Conservation (phyloP, 2,113 vertebrate species). For the Microcebus griseorufus region DNA sequence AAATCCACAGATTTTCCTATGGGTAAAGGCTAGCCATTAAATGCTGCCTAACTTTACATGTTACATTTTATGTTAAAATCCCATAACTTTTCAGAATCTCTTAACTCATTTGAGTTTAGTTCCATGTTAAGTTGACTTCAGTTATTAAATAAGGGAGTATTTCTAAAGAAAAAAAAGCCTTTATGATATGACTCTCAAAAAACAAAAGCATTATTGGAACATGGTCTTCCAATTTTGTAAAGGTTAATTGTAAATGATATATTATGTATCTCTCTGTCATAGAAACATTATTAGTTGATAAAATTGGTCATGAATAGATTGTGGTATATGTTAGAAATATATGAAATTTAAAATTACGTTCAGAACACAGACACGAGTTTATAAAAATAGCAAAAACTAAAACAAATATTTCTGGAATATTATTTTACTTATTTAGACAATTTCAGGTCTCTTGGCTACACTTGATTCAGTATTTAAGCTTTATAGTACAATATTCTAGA, state of each 20-base stretch:
- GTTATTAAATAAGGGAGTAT: not conserved
- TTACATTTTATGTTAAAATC: not conserved
- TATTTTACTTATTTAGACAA: constrained; percentile 15
- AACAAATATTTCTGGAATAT: not conserved
- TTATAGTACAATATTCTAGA: constrained; percentile 45
- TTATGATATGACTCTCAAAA: not conserved
- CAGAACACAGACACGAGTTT: not conserved
- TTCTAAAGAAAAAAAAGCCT: not conserved
- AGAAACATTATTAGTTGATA: not conserved
- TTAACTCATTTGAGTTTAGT: not conserved
- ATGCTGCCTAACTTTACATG: not conserved
- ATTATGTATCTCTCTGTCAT: not conserved
- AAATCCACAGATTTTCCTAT: not conserved
- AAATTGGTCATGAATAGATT: not conserved
- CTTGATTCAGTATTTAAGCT: constrained; percentile 50
- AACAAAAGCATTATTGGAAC: not conserved
- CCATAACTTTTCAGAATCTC: not conserved
- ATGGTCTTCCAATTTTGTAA: not conserved
- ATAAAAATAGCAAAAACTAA: constrained; percentile 4
- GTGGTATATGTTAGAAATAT: not conserved
- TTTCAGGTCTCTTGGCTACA: constrained; percentile 3
- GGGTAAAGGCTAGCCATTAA: not conserved
- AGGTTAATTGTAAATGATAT: not conserved
- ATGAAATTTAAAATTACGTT: not conserved
- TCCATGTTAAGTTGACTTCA: not conserved